A percentile compares a stretch with the other conserved stretches of the same genome.
Evolutionary conservation across 2,113 vertebrate genomes (phyloP).

Genomic region (Phycodurus eques): DNA sequence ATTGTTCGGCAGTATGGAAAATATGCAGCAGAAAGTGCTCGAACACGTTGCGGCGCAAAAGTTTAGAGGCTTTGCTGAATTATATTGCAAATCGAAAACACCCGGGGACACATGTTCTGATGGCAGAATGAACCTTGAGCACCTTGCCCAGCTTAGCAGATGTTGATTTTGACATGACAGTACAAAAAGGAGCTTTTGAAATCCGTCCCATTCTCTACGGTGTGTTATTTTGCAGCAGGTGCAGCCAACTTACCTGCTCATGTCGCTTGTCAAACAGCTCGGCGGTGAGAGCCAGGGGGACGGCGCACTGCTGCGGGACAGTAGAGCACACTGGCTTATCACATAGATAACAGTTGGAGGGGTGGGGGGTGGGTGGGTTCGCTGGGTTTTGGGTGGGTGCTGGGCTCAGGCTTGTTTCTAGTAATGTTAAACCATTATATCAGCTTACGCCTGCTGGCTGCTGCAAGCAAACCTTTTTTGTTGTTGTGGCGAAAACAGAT

Average conservation of each 20-base stretch:
- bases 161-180: background rate
- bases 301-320: conserved; percentile 25
- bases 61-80: background rate
- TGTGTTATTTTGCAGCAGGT: background rate
- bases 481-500: background rate
- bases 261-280: conserved; percentile 10
- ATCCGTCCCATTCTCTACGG: background rate
- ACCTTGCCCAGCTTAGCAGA: background rate
- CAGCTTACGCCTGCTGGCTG: conserved; percentile 7
- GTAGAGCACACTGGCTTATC: conserved; percentile 42
- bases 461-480: background rate
- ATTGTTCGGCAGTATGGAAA: conserved; percentile 56
- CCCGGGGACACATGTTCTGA: background rate
- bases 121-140: background rate
- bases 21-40: conserved; percentile 58
- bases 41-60: conserved; percentile 36
- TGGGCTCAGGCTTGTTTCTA: conserved; percentile 25
- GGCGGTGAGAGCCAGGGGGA: conserved; percentile 12
- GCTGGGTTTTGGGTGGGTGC: conserved; percentile 32
- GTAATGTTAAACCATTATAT: conserved; percentile 32
- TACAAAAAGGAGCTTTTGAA: background rate
- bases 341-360: conserved; percentile 41
- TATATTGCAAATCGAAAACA: background rate
- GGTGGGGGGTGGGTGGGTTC: conserved; percentile 2
- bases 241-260: conserved; percentile 43